These are phyloP conservation scores for Pongo pygmaeus DNA, from an alignment of 2,113 vertebrate species.

Conservation along the genomic window DNA sequence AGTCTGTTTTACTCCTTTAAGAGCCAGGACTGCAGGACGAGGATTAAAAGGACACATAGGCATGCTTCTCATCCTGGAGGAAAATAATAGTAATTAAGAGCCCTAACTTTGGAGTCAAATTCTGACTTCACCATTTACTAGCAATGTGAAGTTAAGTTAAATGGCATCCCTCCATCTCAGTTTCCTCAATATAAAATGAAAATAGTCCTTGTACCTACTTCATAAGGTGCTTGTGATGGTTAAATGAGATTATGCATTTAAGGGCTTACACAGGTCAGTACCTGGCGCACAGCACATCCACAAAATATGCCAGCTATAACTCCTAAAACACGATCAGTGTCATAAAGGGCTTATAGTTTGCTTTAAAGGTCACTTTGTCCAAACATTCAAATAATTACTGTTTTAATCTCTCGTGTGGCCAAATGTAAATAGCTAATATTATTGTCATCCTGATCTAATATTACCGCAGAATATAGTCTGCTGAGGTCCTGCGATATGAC, in stretches of 20 bases:
- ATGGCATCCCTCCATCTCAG: not conserved
- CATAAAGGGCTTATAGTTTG: not conserved
- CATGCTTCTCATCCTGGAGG: not conserved
- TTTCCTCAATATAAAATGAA: not conserved
- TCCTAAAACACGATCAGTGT: accelerated
- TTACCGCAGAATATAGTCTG: not conserved
- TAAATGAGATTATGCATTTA: not conserved
- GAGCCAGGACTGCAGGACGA: not conserved
- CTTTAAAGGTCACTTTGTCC: not conserved
- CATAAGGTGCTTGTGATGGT: not conserved
- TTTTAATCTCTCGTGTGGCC: not conserved
- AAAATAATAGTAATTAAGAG: not conserved
- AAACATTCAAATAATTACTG: not conserved
- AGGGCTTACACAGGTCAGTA: not conserved
- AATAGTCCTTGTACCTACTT: not conserved
- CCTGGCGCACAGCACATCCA: not conserved
- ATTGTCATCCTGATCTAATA: not conserved
- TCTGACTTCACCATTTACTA: not conserved
- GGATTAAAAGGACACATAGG: not conserved
- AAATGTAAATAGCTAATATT: not conserved
- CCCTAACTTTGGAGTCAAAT: not conserved
- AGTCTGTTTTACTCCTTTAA: not conserved
- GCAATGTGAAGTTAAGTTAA: not conserved
- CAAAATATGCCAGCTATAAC: not conserved
- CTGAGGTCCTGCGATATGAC: not conserved